Conservation (phyloP, 2,888 invertebrate genomes). For the Hymenopus coronatus region DNA sequence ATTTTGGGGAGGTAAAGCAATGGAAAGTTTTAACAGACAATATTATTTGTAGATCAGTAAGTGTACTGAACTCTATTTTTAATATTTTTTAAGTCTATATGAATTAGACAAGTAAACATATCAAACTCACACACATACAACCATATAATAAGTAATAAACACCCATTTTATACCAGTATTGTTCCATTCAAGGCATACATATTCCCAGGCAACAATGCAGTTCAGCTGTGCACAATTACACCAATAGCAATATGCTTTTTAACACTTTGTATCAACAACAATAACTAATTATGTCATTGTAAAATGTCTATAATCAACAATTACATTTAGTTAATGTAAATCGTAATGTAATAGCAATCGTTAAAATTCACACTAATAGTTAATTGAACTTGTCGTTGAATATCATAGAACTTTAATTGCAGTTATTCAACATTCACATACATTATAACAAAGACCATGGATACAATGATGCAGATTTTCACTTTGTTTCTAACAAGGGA, state of each 20-base stretch:
- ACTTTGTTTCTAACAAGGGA: neutral
- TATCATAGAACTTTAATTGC: neutral
- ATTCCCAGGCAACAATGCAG: slow-evolving; percentile 11
- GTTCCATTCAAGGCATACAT: slow-evolving; percentile 18
- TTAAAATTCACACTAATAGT: neutral
- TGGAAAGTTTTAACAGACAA: neutral
- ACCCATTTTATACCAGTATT: slow-evolving; percentile 12
- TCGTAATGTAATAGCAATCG: neutral
- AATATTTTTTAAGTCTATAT: neutral
- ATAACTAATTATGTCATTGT: slow-evolving; percentile 11
- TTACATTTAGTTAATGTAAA: slow-evolving; percentile 1
- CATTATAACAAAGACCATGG: neutral
- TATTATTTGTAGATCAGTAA: neutral
- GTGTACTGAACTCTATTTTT: neutral
- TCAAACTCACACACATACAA: neutral
- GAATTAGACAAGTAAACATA: neutral
- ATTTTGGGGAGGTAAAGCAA: neutral
- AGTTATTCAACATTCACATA: neutral
- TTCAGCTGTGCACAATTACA: slow-evolving; percentile 13
- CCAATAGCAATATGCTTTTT: slow-evolving; percentile 9
- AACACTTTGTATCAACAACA: neutral
- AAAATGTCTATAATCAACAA: slow-evolving; percentile 2
- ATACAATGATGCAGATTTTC: neutral
- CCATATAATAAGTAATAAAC: neutral
- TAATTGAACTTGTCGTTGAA: slow-evolving; percentile 4